Base-by-base conservation (phyloP, 1,140 invertebrate genomes). In the Drosophila auraria region DNA sequence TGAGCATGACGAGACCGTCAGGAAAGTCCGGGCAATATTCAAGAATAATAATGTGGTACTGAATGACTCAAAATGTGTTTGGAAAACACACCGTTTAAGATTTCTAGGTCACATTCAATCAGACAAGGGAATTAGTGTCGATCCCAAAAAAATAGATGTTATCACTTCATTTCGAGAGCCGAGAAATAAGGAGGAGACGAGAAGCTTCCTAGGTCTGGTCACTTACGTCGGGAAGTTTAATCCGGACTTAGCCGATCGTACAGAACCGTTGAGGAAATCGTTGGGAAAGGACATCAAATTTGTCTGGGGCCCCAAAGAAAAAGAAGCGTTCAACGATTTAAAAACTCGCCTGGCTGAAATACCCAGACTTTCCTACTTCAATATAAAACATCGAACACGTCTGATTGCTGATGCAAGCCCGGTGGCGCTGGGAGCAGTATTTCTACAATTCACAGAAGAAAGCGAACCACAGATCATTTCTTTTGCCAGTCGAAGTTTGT, bases 151-250 rank as follows among this genome's bases (percentile, higher is more conserved):
- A 58, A 20, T 78, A 7, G 33, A 72, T 44, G 17, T 58, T 4
- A 76, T 81, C 30, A 40, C 57, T 14, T 44, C 23, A 47, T 78
- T 78, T 9, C 38, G 80, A 51, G 53, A 57, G 17, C 64, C 77
- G 14, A 62, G 58, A 25, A 75, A 45, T 20, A 73, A 79, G 36
- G 87, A 93, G 73, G 87, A 93, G 75, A 56, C 90, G 0, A 49
- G 82, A 17, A 90, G 91, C 47, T 93, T 93, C 60, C 47, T 93
- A 49, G 92, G 92, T 3, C 49, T 93, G 27, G 66, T 93, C 1
- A 92, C 83, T 54, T 92, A 82, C 44, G 78, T 86, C n/a, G 80
- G 72, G 23, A 82, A 83, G 61, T 93, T 87, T 60, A 89, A 93
- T 50, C 80, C 92, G 11, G 77, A 73, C 12, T 23, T 78, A 42